Conservation (phyloP, 23 tunicate species). For the Styela clava region DNA sequence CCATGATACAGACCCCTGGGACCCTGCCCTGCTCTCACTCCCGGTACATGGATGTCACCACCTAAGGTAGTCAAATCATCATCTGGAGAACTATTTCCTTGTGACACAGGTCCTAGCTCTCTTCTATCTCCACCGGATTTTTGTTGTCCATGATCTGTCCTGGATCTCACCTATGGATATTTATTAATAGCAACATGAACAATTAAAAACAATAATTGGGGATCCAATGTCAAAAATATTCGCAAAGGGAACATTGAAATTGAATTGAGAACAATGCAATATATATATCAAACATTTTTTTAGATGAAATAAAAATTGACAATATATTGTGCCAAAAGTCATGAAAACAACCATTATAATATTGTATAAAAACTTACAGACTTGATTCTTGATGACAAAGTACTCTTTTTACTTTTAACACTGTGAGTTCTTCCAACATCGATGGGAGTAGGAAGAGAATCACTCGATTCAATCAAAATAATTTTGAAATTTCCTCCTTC, state of each 20-base stretch:
- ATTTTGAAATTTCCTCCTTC: constrained; percentile 61
- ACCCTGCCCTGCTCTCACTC: not conserved
- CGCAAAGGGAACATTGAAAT: too few relatives aligned
- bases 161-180: constrained; percentile 60
- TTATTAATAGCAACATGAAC: too few relatives aligned
- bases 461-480: constrained; percentile 71
- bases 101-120: not conserved
- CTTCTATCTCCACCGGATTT: not conserved
- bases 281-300: too few relatives aligned
- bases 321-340: too few relatives aligned
- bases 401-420: constrained; percentile 48
- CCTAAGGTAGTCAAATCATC: constrained; percentile 33
- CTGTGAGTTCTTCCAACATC: constrained; percentile 51
- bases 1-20: not conserved
- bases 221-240: not conserved
- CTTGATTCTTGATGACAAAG: constrained; percentile 65
- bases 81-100: constrained; percentile 38
- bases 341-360: too few relatives aligned
- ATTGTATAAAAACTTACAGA: constrained; percentile 40
- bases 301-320: too few relatives aligned
- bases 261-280: too few relatives aligned
- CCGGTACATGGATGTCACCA: not conserved
- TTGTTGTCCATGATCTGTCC: constrained; percentile 70
- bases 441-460: constrained; percentile 80
- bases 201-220: not conserved